phyloP scores from a whole-genome alignment of 2,113 vertebrate species.

The Aplodontia rufa region DNA sequence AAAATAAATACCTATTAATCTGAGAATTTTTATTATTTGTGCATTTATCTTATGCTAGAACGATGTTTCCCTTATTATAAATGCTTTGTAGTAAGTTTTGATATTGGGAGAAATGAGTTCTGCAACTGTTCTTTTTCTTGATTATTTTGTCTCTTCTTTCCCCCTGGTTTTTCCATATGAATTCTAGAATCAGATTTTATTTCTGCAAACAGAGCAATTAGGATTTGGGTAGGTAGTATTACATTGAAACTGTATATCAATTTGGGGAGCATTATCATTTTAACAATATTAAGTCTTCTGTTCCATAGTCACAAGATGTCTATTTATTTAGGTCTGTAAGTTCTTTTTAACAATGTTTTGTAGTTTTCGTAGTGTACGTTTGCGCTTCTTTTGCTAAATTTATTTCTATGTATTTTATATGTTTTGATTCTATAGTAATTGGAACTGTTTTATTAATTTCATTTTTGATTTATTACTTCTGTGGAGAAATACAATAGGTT shows the following conservation, averaged over 20 bases:
- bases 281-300: background rate
- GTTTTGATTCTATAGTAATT: background rate
- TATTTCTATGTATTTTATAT: too few species aligned
- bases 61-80: background rate
- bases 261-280: background rate
- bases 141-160: background rate
- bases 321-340: background rate
- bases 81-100: too few species aligned
- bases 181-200: slow-evolving; percentile 6
- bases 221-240: background rate
- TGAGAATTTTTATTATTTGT: background rate
- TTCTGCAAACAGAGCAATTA: background rate
- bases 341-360: too few species aligned
- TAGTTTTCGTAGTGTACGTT: too few species aligned
- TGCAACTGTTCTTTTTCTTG: background rate
- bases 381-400: too few species aligned
- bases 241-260: background rate
- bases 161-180: background rate
- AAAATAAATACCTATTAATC: background rate
- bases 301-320: background rate
- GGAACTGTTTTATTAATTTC: background rate
- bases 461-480: background rate
- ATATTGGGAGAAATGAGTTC: background rate
- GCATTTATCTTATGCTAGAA: background rate
- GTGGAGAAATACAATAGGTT: background rate